A percentile compares a stretch with the other conserved stretches of the same genome.
These are phyloP conservation scores for Ophion obscuratus DNA, from an alignment of 2,888 invertebrate species.

Conservation along the genomic window DNA sequence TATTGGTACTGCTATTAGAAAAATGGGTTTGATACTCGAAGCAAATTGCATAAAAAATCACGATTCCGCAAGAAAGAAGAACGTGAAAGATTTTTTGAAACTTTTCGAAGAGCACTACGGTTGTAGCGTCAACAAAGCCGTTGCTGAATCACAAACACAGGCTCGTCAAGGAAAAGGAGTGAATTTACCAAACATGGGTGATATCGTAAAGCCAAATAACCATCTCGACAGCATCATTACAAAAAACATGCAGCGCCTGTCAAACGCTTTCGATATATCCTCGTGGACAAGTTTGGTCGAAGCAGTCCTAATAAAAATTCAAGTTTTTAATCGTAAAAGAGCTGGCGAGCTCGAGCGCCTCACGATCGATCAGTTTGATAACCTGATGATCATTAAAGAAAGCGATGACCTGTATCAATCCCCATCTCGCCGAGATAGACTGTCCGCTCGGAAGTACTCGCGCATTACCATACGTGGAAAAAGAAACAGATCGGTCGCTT, in stretches of 20 bases:
- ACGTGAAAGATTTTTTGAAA: slow-evolving; percentile 65
- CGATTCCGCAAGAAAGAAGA: slow-evolving; percentile 11
- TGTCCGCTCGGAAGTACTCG: slow-evolving; percentile 52
- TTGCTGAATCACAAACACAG: slow-evolving; percentile 45
- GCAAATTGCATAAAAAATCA: slow-evolving; percentile 29
- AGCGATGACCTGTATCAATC: slow-evolving; percentile 37
- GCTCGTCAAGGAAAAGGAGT: slow-evolving; percentile 30
- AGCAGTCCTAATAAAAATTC: slow-evolving; percentile 42
- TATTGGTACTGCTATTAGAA: slow-evolving; percentile 63
- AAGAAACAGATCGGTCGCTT: slow-evolving; percentile 58
- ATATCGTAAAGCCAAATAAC: slow-evolving; percentile 39
- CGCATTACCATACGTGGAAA: slow-evolving; percentile 65
- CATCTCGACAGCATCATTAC: slow-evolving; percentile 17
- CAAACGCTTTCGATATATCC: slow-evolving; percentile 10
- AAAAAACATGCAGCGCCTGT: slow-evolving; percentile 1
- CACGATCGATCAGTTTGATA: slow-evolving; percentile 48
- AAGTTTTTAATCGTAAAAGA: slow-evolving; percentile 64
- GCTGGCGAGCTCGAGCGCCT: slow-evolving; percentile 60
- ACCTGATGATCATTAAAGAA: slow-evolving; percentile 19
- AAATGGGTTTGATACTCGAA: slow-evolving; percentile 30
- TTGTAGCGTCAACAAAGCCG: slow-evolving; percentile 62
- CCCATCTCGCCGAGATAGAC: slow-evolving; percentile 40
- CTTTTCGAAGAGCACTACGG: slow-evolving; percentile 60
- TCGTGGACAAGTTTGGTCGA: slow-evolving; percentile 44
- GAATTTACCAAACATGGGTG: slow-evolving; percentile 25